Percentiles rank a stretch among this genome's conserved stretches.
phyloP scores from a whole-genome alignment of 2,797 vertebrate genomes.

The Rachycentron canadum region DNA sequence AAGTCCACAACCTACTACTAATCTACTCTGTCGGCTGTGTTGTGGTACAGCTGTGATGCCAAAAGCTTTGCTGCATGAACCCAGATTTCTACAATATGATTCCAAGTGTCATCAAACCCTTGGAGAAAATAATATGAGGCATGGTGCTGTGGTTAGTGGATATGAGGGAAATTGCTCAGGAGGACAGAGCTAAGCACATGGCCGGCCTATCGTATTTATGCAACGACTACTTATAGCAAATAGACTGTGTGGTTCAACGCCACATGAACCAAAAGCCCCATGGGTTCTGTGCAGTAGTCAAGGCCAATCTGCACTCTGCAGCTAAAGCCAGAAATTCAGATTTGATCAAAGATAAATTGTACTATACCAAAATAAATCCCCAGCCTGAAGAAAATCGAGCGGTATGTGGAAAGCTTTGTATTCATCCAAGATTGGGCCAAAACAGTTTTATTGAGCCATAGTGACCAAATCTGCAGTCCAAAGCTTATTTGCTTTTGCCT shows the following conservation, averaged over 20 bases:
- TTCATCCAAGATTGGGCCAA: constrained; percentile 33
- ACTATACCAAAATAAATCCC: constrained; percentile 54
- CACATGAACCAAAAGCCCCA: constrained; percentile 44
- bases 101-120: constrained; percentile 59
- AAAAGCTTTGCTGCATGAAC: constrained; percentile 34
- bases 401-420: constrained; percentile 14
- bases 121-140: constrained; percentile 66
- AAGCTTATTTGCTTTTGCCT: constrained; percentile 45
- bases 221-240: constrained; percentile 55
- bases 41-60: constrained; percentile 53
- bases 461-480: constrained; percentile 29
- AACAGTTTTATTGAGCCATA: constrained; percentile 47
- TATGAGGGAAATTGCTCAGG: constrained; percentile 51
- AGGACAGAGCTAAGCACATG: constrained; percentile 52
- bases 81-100: constrained; percentile 46
- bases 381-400: constrained; percentile 26
- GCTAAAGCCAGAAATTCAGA: constrained; percentile 43
- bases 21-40: constrained; percentile 26
- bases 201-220: constrained; percentile 28
- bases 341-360: constrained; percentile 60
- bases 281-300: constrained; percentile 20
- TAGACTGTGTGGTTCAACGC: constrained; percentile 21
- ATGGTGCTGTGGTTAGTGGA: constrained; percentile 59
- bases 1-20: constrained; percentile 28
- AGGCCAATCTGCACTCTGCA: background rate